Conservation (phyloP, 2,113 vertebrate species). For the Gopherus evgoodei region DNA sequence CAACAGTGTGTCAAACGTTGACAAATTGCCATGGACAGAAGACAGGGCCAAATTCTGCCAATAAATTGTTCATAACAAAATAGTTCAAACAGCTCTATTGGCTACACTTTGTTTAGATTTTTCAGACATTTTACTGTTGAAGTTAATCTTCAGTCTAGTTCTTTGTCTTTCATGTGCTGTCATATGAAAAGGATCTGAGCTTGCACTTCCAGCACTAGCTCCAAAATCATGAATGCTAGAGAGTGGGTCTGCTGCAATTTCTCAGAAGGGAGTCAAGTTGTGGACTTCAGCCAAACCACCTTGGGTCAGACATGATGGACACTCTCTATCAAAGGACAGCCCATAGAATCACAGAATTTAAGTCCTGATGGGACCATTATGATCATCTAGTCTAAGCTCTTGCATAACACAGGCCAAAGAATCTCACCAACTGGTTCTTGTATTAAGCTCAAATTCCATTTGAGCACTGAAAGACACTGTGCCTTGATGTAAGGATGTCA, state of each 20-base stretch:
- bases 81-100: neutral
- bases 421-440: neutral
- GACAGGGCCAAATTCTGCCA: neutral
- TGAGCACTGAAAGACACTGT: neutral
- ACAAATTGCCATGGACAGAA: neutral
- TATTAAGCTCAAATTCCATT: neutral
- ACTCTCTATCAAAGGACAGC: neutral
- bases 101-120: neutral
- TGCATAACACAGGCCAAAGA: neutral
- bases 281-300: neutral
- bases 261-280: neutral
- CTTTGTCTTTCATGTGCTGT: slow-evolving; percentile 15
- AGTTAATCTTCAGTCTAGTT: neutral
- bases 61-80: neutral
- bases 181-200: accelerated
- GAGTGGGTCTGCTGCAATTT: neutral
- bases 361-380: neutral
- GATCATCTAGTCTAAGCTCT: neutral
- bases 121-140: slow-evolving; percentile 36
- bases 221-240: neutral
- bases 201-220: neutral
- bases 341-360: neutral
- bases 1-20: neutral
- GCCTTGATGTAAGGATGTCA: neutral
- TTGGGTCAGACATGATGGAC: neutral